A percentile compares a stretch with the other conserved stretches of the same genome.
Evolutionary conservation across 2,113 vertebrate genomes (phyloP).

Genomic region (Clarias magur): DNA sequence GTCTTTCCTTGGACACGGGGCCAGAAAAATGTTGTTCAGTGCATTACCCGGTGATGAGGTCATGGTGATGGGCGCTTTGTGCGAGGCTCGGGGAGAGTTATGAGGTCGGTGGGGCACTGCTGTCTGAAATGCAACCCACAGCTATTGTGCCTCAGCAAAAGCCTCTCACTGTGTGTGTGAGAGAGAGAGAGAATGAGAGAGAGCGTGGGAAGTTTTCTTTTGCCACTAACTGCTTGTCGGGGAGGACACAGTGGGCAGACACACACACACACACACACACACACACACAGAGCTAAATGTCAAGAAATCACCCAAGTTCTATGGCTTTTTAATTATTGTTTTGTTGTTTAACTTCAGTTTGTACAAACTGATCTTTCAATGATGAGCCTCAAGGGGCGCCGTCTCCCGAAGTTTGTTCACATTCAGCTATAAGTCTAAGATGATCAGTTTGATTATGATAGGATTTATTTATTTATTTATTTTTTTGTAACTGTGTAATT

Average conservation of each 20-base stretch:
- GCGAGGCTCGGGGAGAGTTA: not conserved
- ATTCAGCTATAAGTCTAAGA: not conserved
- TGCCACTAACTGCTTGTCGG: not conserved
- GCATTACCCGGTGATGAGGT: slow-evolving; percentile 17
- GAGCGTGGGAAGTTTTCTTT: slow-evolving; percentile 30
- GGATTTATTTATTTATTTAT: not conserved
- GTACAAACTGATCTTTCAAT: not conserved
- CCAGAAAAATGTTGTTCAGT: not conserved
- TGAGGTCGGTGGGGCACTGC: slow-evolving; percentile 28
- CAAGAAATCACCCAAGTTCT: not conserved
- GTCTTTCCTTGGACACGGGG: not conserved
- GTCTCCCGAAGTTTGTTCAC: not conserved
- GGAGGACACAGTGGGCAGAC: not conserved
- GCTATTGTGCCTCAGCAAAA: slow-evolving; percentile 19
- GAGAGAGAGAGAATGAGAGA: not conserved
- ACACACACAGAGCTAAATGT: not conserved
- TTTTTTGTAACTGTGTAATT: not conserved
- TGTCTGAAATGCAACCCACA: slow-evolving; percentile 29
- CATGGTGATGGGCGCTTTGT: slow-evolving; percentile 7
- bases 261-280: not conserved
- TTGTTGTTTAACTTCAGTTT: not conserved
- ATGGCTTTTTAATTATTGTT: not conserved
- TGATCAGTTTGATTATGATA: not conserved
- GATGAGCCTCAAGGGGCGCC: slow-evolving; percentile 10
- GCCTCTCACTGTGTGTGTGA: not conserved